Base-by-base conservation (phyloP, 1,140 invertebrate genomes). In the Meloidogyne hapla region DNA sequence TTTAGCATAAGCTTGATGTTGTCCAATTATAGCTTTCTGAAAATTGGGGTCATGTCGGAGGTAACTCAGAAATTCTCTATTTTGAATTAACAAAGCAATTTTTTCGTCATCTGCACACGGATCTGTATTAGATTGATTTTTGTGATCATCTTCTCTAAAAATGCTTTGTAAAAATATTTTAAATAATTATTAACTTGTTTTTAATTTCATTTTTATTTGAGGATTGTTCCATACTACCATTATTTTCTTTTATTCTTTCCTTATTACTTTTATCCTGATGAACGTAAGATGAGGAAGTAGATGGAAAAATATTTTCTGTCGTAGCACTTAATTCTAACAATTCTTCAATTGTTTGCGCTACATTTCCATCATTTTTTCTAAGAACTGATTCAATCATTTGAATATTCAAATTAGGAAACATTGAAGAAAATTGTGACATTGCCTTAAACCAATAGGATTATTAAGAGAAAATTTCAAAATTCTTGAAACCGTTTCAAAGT, bases 61-160 rank as follows among this genome's bases (percentile, higher is more conserved):
- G 48, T 83, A 83, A 23, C 75, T 45, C 56, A 83, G 65, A 66
- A 83, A 83, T 68, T 83, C 81, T 62, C 79, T 75, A 64, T 83
- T 83, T 74, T 83, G 81, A 12, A 83, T 71, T 72, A 83, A 62
- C 18, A 82, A 48, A 1, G 81, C 81, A 42, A 84, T 84, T 28
- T 84, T 84, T 48, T 84, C 82, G 69, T 83, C 81, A 42, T 83
- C 69, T 23, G 62, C 82, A 45, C 77, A 76, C 10, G 21, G 65
- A 21, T 75, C 64, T 38, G 77, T 81, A 13, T 8, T 33, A 6
- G 6, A 5, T 10, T 18, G 10, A n/a, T 42, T 18, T 21, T 28
- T 71, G n/a, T 15, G n/a, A n/a, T n/a, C 15, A 75, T 23, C n/a
- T 26, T 23, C 33, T 25, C 21, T 26, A 68, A 63, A 23, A 33